Evolutionary conservation across 2,113 vertebrate species (phyloP).

Genomic region (Platanista minor): DNA sequence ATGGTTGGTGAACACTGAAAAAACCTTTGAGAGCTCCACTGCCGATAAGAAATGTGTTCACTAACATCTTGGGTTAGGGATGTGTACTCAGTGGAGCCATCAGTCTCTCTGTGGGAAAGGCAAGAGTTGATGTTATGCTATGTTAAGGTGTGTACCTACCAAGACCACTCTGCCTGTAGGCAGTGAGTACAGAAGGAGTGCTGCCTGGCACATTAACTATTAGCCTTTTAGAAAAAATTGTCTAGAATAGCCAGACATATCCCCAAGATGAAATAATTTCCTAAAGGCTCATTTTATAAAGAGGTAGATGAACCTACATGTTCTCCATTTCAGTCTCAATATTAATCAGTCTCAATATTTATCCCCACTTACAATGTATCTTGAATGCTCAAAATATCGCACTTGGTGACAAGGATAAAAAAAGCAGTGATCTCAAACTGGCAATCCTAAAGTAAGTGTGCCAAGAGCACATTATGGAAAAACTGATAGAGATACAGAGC

Average conservation of each 20-base stretch:
- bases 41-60: not conserved
- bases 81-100: not conserved
- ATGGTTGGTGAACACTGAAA: not conserved
- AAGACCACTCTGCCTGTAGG: not conserved
- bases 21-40: not conserved
- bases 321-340: not conserved
- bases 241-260: not conserved
- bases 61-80: not conserved
- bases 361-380: not conserved
- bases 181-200: not conserved
- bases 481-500: not conserved
- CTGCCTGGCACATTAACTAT: not conserved
- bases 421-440: conserved; percentile 26
- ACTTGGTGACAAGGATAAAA: conserved; percentile 17
- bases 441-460: not conserved
- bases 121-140: not conserved
- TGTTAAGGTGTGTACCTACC: not conserved
- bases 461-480: conserved; percentile 13
- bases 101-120: not conserved
- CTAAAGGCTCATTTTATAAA: not conserved
- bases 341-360: conserved; percentile 4
- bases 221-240: not conserved
- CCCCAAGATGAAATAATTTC: not conserved
- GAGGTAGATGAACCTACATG: not conserved
- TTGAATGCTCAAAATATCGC: conserved; percentile 32